Base-by-base conservation (phyloP, 2,113 vertebrate genomes). In the Cariama cristata region DNA sequence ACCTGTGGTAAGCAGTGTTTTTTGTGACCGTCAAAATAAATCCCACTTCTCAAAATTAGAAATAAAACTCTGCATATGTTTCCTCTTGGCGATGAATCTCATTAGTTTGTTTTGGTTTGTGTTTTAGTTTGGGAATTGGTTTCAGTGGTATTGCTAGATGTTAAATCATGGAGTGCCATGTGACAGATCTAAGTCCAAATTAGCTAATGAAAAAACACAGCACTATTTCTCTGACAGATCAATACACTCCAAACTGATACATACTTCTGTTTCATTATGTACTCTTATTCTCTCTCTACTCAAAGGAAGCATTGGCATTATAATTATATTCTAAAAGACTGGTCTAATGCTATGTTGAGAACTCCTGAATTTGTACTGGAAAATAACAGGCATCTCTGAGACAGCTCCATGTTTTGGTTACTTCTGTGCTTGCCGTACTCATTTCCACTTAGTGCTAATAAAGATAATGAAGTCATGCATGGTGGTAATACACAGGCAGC, bases 1-100 rank as follows among this genome's bases (percentile, higher is more conserved):
- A 17, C 0, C 8, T 77, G 38, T 58, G 26, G 23, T 63, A 87
- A 72, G 28, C 64, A 67, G 47, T 56, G n/a, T 0, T 1, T 9
- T 86, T 32, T 79, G 18, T 63, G 45, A 79, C 49, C 35, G 19
- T 64, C 45, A 44, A 67, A 96, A 68, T 63, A 72, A 91, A 86
- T 62, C 30, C 74, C 14, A 32, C 8, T 80, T 77, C 33, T 83
- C n/a, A 80, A 87, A 67, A 85, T 55, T 6, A 75, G 79, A 64
- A 88, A 49, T 27, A 69, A 59, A 63, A 21, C 18, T 21, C 47
- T 44, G 58, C 6, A 2, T 75, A 9, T 83, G 6, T 91, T 96
- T 92, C 40, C 60, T 2, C 24, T 53, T 80, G 58, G n/a, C 75
- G 38, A 79, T 28, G 56, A 71, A 63, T 67, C 66, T 55, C 56